Base-by-base conservation (phyloP, 2,888 invertebrate genomes). In the Andrena camellia region DNA sequence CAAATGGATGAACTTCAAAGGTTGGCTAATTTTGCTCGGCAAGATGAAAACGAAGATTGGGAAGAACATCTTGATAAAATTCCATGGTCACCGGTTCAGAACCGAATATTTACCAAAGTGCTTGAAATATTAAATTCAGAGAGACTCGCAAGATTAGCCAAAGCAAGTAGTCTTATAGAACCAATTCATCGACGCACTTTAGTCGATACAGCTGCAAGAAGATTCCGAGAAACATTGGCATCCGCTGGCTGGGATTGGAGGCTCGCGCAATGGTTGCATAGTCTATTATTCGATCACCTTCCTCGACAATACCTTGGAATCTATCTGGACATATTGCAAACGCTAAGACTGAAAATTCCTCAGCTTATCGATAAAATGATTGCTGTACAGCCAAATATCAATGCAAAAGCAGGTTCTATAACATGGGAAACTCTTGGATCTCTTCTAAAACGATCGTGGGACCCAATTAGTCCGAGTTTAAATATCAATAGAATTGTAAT, bases 241-340 rank as follows among this genome's bases (percentile, higher is more conserved):
- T 95, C 96, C 3, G 95, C 97, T 10, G 95, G 95, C n/a, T 98
- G 97, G 97, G 97, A 97, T 88, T 93, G 95, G 31, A 96, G 96
- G 85, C 94, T 97, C 31, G 95, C 96, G 0, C 97, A 97, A 87
- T 98, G 98, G 98, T 93, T 98, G 48, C 97, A 98, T 93, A 94
- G 95, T 59, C 92, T 97, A 10, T 92, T 98, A 7, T 95, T 97
- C 86, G 97, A 97, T 83, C 94, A 96, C 89, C 94, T 97, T 63
- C 96, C 96, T 68, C 95, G 95, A 23, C 95, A 95, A 5, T 96
- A 97, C 91, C 95, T 97, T 86, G 95, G 96, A 0, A 96, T 96
- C 7, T 98, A 98, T 93, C 94, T 97, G 23, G 97, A 98, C 90
- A 96, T 97, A 67, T 93, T 98, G 85, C 97, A 97, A 94, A 95